Percentiles rank a stretch among this genome's conserved stretches.
Conservation (phyloP, 2,888 invertebrate genomes). For the Campoletis raptor region DNA sequence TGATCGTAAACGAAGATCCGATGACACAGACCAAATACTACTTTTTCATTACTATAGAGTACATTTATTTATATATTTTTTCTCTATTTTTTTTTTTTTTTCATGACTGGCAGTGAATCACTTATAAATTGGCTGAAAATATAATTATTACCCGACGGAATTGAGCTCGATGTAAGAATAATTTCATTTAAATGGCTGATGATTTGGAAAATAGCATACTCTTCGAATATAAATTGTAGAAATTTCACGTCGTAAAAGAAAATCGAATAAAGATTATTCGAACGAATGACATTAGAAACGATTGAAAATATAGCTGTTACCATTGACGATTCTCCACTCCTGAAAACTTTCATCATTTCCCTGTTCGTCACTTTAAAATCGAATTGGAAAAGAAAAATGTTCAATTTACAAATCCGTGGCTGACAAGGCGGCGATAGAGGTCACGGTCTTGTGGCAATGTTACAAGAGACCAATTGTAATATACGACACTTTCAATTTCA, state of each 20-base stretch:
- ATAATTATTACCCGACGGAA: background rate
- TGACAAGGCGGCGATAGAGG: constrained; percentile 1
- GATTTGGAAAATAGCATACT: background rate
- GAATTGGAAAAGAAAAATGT: background rate
- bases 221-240: background rate
- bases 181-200: background rate
- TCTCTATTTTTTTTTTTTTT: background rate
- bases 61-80: background rate
- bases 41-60: background rate
- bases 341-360: background rate
- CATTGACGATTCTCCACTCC: background rate
- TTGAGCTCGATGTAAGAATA: background rate
- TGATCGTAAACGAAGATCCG: constrained; percentile 7
- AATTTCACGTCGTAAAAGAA: background rate
- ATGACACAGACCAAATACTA: constrained; percentile 9
- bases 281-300: background rate
- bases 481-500: constrained; percentile 6
- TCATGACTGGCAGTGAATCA: background rate
- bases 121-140: background rate
- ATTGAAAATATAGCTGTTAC: background rate
- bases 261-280: background rate
- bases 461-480: background rate
- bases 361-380: background rate
- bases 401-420: background rate
- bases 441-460: constrained; percentile 1